Evolutionary conservation across 2,113 vertebrate species (phyloP), one percentile per base, ranked within the genome.

Genomic region (Hiodon tergisus): DNA sequence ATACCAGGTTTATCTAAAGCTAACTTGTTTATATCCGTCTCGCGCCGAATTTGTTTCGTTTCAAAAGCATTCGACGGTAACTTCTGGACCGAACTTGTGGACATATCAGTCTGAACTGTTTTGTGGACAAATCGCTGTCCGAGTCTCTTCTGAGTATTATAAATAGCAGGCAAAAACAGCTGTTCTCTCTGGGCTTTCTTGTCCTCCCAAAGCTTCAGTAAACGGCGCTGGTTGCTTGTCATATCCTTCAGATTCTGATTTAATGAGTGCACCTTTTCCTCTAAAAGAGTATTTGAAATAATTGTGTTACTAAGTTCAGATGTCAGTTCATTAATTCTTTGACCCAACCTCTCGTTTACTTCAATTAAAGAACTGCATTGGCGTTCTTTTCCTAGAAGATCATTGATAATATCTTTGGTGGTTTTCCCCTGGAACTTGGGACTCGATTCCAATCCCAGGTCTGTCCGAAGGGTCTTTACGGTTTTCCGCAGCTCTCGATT

Each of bases 221-320:
- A 78, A 31, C 89, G 89, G 0, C 88, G 82, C 65, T 92, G 91
- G 67, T 92, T 92, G 69, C 89, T 89, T 3, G 88, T 90, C 87
- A 94, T 90, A 13, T 91, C 89, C 75, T 89, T 91, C 48, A 93
- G 86, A 75, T 91, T 91, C 71, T 87, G 87, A 71, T 93, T 88
- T 58, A 91, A 65, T 0, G 87, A 87, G 71, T 85, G 81, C 5
- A 94, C 86, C 60, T 91, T 86, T 53, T 91, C 90, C 66, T 93
- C 88, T 53, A 93, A 62, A 6, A 90, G 85, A 51, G 86, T 87
- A 76, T 92, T 92, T 4, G 89, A 89, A 5, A 89, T 88, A 67
- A 88, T 87, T 0, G 84, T 82, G 31, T 88, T 90, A 9, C 87
- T 88, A 81, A 94, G 53, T 69, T 91, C 84, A 31, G 90, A 85